These are phyloP conservation scores for Gnatocerus cornutus DNA, from an alignment of 2,888 invertebrate genomes.

Conservation along the genomic window DNA sequence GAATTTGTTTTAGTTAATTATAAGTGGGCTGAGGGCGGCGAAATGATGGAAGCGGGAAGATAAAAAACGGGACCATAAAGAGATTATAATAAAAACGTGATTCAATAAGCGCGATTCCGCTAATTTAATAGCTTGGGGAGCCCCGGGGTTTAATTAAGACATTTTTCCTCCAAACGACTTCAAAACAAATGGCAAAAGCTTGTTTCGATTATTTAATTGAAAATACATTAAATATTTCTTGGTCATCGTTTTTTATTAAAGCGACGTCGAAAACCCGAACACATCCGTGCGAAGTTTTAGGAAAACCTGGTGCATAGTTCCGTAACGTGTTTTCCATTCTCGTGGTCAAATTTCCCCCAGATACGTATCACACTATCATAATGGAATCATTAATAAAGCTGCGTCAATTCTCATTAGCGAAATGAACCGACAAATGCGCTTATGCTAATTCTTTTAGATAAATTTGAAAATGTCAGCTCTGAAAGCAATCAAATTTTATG, in stretches of 20 bases:
- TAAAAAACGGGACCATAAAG: neutral
- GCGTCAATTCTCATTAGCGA: slow-evolving; percentile 8
- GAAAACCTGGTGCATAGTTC: neutral
- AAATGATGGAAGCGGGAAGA: neutral
- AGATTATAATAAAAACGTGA: neutral
- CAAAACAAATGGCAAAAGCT: too few relatives aligned
- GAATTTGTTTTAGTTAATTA: slow-evolving; percentile 57
- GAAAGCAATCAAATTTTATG: slow-evolving; percentile 4
- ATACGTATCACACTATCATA: neutral
- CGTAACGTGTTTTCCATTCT: slow-evolving; percentile 1
- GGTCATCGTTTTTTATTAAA: neutral
- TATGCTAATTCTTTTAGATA: slow-evolving; percentile 2
- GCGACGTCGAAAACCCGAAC: neutral
- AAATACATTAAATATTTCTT: too few relatives aligned
- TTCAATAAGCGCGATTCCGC: neutral
- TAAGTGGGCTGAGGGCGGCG: slow-evolving; percentile 19
- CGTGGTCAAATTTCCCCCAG: neutral
- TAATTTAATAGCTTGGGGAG: too few relatives aligned
- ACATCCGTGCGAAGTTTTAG: neutral
- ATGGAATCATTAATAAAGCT: slow-evolving; percentile 6
- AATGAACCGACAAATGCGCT: slow-evolving; percentile 8
- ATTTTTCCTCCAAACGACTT: too few relatives aligned
- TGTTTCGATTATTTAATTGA: too few relatives aligned
- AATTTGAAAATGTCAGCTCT: slow-evolving; percentile 2
- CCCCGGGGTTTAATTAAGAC: too few relatives aligned